These are phyloP conservation scores for Myathropa florea DNA, from an alignment of 2,888 invertebrate genomes.

Conservation along the genomic window DNA sequence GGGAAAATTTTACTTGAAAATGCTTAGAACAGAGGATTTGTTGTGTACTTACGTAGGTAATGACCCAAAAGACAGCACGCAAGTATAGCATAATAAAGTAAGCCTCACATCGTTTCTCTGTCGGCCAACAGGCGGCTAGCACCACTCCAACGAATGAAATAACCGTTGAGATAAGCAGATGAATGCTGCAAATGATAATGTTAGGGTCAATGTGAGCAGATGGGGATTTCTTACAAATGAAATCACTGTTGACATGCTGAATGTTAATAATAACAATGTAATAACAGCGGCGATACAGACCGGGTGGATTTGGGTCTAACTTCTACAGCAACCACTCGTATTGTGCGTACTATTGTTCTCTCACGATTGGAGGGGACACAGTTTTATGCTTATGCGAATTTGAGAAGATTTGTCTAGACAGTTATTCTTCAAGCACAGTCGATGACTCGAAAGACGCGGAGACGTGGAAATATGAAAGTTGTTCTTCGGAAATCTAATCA, in stretches of 20 bases:
- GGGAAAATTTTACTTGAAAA: background rate
- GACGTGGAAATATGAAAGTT: too few species aligned
- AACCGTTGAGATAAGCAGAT: slow-evolving; percentile 77
- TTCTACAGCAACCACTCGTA: too few species aligned
- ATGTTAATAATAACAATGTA: background rate
- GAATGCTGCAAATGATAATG: slow-evolving; percentile 73
- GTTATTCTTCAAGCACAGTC: too few species aligned
- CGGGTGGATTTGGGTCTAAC: too few species aligned
- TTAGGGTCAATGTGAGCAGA: background rate
- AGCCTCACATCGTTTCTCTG: slow-evolving; percentile 81
- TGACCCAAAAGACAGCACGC: slow-evolving; percentile 83
- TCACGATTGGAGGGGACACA: too few species aligned
- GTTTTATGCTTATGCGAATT: too few species aligned
- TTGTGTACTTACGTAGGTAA: slow-evolving; percentile 82
- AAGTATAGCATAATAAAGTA: slow-evolving; percentile 84
- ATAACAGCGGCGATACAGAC: too few species aligned
- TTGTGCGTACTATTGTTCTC: too few species aligned
- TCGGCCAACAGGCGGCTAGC: slow-evolving; percentile 75
- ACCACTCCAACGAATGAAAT: slow-evolving; percentile 78
- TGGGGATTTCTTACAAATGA: background rate
- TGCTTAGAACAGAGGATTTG: background rate
- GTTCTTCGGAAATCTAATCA: too few species aligned
- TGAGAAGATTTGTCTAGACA: too few species aligned
- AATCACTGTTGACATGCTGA: background rate
- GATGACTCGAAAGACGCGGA: too few species aligned